Conservation (phyloP, 2,888 invertebrate genomes). For the Dilophus febrilis region DNA sequence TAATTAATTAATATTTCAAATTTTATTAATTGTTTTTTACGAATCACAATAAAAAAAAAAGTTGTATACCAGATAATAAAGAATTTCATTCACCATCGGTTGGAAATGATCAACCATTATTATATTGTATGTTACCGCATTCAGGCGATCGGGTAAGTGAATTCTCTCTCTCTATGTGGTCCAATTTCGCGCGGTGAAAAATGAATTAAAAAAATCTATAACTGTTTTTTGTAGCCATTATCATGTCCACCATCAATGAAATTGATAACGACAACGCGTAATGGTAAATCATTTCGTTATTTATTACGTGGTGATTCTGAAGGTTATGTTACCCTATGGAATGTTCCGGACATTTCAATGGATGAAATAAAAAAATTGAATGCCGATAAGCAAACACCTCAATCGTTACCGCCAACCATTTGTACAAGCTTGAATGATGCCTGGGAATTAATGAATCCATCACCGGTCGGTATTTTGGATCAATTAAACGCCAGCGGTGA, state of each 20-base stretch:
- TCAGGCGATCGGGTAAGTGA: slow-evolving; percentile 66
- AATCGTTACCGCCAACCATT: slow-evolving; percentile 54
- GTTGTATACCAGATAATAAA: slow-evolving; percentile 79
- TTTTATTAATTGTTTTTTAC: too few relatives aligned
- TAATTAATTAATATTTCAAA: too few relatives aligned
- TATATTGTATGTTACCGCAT: slow-evolving; percentile 62
- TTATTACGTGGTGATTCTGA: slow-evolving; percentile 81
- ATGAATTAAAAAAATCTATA: slow-evolving; percentile 23
- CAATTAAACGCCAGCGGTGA: slow-evolving; percentile 63
- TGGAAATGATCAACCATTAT: slow-evolving; percentile 64
- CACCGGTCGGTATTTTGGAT: slow-evolving; percentile 81
- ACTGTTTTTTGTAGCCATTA: slow-evolving; percentile 42
- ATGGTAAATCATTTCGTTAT: slow-evolving; percentile 47
- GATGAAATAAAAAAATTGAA: slow-evolving; percentile 37
- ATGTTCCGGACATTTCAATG: slow-evolving; percentile 61
- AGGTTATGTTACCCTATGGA: slow-evolving; percentile 79
- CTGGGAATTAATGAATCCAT: slow-evolving; percentile 75
- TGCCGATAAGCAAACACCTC: slow-evolving; percentile 33
- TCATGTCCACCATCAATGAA: slow-evolving; percentile 87
- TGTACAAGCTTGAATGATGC: slow-evolving; percentile 69
- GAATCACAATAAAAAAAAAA: slow-evolving; percentile 27
- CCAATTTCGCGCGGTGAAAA: slow-evolving; percentile 84
- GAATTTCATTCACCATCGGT: slow-evolving; percentile 76
- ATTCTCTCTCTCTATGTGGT: slow-evolving; percentile 81
- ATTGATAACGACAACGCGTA: slow-evolving; percentile 49